phyloP scores from a whole-genome alignment of 2,113 vertebrate species.

The Platysternon megacephalum region DNA sequence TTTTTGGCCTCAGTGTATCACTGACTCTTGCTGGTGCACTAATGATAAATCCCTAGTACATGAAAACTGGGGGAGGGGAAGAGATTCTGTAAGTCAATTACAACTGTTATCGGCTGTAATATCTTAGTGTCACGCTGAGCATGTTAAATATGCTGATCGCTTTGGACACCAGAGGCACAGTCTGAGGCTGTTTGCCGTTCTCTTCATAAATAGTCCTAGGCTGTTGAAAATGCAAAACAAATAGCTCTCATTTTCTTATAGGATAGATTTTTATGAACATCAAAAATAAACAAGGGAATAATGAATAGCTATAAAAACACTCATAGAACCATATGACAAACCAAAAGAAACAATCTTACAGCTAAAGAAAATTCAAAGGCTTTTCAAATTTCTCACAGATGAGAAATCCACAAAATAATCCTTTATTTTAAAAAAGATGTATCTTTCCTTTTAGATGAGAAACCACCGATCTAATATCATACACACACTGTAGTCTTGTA shows the following conservation, averaged over 20 bases:
- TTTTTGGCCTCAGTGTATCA: conserved; percentile 5
- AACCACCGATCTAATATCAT: conserved; percentile 22
- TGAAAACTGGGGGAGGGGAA: conserved; percentile 28
- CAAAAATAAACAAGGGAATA: conserved; percentile 70
- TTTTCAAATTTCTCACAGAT: conserved; percentile 33
- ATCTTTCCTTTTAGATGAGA: neutral
- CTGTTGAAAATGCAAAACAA: conserved; percentile 74
- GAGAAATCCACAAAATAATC: conserved; percentile 46
- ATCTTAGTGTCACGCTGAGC: conserved; percentile 88
- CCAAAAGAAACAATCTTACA: conserved; percentile 33
- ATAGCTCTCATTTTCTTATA: conserved; percentile 73
- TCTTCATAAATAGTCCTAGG: conserved; percentile 82
- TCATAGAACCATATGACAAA: neutral
- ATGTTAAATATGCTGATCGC: conserved; percentile 87
- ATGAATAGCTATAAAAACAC: conserved; percentile 55
- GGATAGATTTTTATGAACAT: conserved; percentile 66
- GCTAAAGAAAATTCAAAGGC: conserved; percentile 52
- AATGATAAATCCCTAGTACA: conserved; percentile 47
- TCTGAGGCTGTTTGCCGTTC: conserved; percentile 80
- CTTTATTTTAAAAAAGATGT: conserved; percentile 36
- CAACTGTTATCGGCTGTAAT: conserved; percentile 81
- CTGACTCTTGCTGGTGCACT: conserved; percentile 36
- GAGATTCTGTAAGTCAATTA: conserved; percentile 83
- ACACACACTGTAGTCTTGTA: conserved; percentile 39
- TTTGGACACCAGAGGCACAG: conserved; percentile 82